Conservation (phyloP, 2,113 vertebrate genomes). For the Scophthalmus maximus region DNA sequence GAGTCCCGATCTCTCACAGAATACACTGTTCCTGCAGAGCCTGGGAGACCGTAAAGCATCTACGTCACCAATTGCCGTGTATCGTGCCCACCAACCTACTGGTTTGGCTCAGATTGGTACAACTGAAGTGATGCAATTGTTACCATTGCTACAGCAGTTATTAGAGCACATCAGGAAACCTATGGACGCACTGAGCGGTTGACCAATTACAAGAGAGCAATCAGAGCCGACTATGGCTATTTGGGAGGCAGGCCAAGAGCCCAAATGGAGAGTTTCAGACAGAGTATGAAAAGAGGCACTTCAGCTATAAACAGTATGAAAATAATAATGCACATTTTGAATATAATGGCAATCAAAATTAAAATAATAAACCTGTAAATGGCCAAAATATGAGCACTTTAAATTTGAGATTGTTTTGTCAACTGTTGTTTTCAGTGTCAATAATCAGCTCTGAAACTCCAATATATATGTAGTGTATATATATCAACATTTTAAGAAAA, state of each 20-base stretch:
- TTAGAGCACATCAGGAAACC: background rate
- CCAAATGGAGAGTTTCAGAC: background rate
- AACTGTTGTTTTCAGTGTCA: too few species aligned
- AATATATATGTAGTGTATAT: background rate
- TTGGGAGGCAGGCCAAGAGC: background rate
- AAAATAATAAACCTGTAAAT: background rate
- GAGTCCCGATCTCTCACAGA: background rate
- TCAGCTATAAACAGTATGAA: background rate
- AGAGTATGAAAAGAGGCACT: background rate
- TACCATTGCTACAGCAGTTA: background rate
- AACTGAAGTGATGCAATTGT: background rate
- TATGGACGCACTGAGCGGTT: background rate
- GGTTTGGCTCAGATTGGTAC: background rate
- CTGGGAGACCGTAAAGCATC: background rate
- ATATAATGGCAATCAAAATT: background rate
- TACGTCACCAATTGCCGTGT: background rate
- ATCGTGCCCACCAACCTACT: background rate
- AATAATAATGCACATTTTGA: background rate
- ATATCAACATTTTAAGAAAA: constrained; percentile 55
- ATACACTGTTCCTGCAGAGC: background rate
- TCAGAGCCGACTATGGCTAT: background rate
- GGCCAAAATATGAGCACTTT: background rate
- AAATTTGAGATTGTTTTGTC: constrained; percentile 21
- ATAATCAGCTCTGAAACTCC: background rate
- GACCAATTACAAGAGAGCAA: background rate